Conservation (phyloP, 2,888 invertebrate species). For the Leucania comma region DNA sequence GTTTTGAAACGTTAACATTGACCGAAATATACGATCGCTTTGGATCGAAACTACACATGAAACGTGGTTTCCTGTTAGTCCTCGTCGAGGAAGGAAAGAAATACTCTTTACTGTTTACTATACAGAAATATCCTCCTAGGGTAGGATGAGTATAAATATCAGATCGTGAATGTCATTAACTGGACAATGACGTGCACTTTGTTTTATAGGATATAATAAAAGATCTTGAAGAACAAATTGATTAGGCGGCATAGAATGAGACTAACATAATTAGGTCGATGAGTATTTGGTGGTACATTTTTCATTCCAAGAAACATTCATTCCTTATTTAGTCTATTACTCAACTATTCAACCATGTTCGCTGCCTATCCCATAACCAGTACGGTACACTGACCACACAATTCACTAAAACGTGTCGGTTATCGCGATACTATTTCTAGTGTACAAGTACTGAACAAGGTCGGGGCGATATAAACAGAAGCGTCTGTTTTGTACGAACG, state of each 20-base stretch:
- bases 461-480: constrained; percentile 57
- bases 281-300: too few species aligned
- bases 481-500: constrained; percentile 55
- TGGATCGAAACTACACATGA: constrained; percentile 30
- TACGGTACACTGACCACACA: constrained; percentile 4
- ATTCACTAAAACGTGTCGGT: constrained; percentile 27
- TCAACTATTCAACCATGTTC: too few species aligned
- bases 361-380: neutral
- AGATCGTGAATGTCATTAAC: neutral
- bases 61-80: constrained; percentile 36
- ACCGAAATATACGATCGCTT: constrained; percentile 44
- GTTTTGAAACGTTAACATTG: constrained; percentile 30
- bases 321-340: too few species aligned
- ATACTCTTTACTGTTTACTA: constrained; percentile 36
- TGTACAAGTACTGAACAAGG: constrained; percentile 57
- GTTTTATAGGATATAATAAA: neutral
- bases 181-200: neutral
- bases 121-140: constrained; percentile 20
- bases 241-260: neutral
- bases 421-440: constrained; percentile 62
- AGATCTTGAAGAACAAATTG: neutral
- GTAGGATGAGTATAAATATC: neutral
- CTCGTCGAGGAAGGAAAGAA: constrained; percentile 29
- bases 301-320: too few species aligned
- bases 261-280: too few species aligned